Evolutionary conservation across 2,888 invertebrate species (phyloP), one percentile per base, ranked within the genome.

Genomic region (Platycheirus rosarum): DNA sequence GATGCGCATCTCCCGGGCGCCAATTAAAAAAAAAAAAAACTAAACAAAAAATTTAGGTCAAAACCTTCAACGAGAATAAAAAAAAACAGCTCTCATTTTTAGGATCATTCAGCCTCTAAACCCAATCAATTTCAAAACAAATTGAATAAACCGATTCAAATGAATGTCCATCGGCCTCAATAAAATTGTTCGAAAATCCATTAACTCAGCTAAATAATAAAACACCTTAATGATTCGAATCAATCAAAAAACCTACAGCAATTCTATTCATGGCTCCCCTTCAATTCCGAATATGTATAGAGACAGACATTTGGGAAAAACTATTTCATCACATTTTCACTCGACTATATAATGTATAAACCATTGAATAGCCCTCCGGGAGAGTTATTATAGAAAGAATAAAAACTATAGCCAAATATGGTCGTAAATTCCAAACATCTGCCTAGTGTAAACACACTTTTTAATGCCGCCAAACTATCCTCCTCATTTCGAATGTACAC

Each of bases 131-230:
- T 16, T 7, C 5, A 60, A 60, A 60, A 44, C 40, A 70, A 57
- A 65, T 70, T 57, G 44, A 66, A 57, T 69, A 69, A 60, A 16
- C 2, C 57, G 49, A 26, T 60, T 13, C 20, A 74, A 60, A 60
- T 57, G 23, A 57, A 42, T 49, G 32, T 16, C 66, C 37, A 66
- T 48, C 65, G 74, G 62, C 68, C 69, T 37, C 63, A 35, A 77
- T 69, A 74, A 74, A 79, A 69, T 49, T 63, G 40, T 20, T 42
- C 42, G 49, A 55, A 74, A 80, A 80, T 65, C 79, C 79, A 80
- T 80, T 80, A 75, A 65, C 74, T 63, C 63, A 9, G 69, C 74
- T 79, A 65, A 79, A 79, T 79, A 79, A 79, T 79, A 79, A 69
- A 79, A 80, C 29, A 75, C 75, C 46, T 51, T 74, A 75, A 80